A percentile compares a stretch with the other conserved stretches of the same genome.
Evolutionary conservation across 2,113 vertebrate species (phyloP).

Genomic region (Carassius carassius): DNA sequence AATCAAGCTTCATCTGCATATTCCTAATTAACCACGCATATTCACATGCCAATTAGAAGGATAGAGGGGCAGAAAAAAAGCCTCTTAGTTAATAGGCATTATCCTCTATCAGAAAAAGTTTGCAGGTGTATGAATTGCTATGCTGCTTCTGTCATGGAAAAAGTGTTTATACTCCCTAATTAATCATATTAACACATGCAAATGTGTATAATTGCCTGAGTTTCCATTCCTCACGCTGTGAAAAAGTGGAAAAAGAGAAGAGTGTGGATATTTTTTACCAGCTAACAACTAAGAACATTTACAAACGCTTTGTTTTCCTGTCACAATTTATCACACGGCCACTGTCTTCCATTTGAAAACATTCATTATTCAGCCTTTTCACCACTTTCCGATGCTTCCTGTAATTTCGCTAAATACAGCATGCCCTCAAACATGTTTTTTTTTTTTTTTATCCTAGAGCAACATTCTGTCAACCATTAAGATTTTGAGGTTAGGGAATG

Average conservation of each 20-base stretch:
- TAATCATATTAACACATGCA: slow-evolving; percentile 84
- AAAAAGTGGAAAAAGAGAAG: slow-evolving; percentile 61
- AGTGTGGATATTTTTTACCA: slow-evolving; percentile 80
- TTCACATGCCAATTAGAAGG: slow-evolving; percentile 82
- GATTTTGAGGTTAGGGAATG: not conserved
- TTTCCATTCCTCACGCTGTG: slow-evolving; percentile 71
- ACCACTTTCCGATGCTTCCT: not conserved
- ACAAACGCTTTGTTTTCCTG: not conserved
- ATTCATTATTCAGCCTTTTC: not conserved
- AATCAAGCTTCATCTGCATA: slow-evolving; percentile 81
- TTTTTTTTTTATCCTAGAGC: not conserved
- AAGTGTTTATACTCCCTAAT: slow-evolving; percentile 83
- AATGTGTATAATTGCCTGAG: slow-evolving; percentile 79
- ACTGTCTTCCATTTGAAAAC: not conserved
- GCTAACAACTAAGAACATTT: slow-evolving; percentile 76
- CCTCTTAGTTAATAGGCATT: slow-evolving; percentile 74
- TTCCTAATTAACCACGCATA: slow-evolving; percentile 79
- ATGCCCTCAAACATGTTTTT: not conserved
- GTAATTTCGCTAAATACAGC: not conserved
- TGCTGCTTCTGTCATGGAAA: slow-evolving; percentile 74
- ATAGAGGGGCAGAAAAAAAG: slow-evolving; percentile 70
- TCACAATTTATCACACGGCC: not conserved
- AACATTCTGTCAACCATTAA: not conserved
- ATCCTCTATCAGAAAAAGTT: slow-evolving; percentile 73
- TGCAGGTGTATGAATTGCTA: slow-evolving; percentile 77